These are phyloP conservation scores for Sphecodes monilicornis DNA, from an alignment of 2,888 invertebrate genomes.

Conservation along the genomic window DNA sequence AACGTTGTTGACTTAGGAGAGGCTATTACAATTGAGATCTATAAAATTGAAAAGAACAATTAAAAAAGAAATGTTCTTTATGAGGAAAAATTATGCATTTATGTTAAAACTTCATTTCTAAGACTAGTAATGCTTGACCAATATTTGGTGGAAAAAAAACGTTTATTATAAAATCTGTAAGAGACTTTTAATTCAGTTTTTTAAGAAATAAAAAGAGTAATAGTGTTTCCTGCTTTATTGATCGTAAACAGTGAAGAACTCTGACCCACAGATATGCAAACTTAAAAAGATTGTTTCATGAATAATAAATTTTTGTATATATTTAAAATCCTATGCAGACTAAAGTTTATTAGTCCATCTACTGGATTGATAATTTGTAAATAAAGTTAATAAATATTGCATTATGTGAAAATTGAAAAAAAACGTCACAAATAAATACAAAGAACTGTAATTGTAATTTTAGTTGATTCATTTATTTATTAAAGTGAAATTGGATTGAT, in stretches of 20 bases:
- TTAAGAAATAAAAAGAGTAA: constrained; percentile 46
- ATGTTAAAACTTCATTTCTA: constrained; percentile 51
- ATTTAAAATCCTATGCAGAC: constrained; percentile 73
- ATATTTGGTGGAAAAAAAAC: constrained; percentile 51
- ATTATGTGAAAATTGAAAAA: constrained; percentile 73
- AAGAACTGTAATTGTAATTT: constrained; percentile 63
- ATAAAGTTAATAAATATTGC: constrained; percentile 81
- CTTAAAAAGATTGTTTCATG: constrained; percentile 65
- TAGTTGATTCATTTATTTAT: constrained; percentile 53
- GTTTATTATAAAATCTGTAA: constrained; percentile 50
- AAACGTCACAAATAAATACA: constrained; percentile 70
- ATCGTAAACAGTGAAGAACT: constrained; percentile 55
- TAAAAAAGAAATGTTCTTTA: constrained; percentile 32
- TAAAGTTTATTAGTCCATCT: constrained; percentile 77
- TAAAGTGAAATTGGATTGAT: constrained; percentile 33
- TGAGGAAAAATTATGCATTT: constrained; percentile 57
- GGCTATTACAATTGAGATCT: constrained; percentile 53
- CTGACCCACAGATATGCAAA: constrained; percentile 63
- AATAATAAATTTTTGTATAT: constrained; percentile 78
- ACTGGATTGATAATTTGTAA: constrained; percentile 80
- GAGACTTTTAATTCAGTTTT: constrained; percentile 57
- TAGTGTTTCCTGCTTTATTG: constrained; percentile 60
- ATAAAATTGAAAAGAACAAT: constrained; percentile 28
- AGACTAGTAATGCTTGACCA: constrained; percentile 53
- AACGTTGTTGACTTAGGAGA: constrained; percentile 56